Evolutionary conservation across 1,140 invertebrate species (phyloP).

Genomic region (Apis mellifera): DNA sequence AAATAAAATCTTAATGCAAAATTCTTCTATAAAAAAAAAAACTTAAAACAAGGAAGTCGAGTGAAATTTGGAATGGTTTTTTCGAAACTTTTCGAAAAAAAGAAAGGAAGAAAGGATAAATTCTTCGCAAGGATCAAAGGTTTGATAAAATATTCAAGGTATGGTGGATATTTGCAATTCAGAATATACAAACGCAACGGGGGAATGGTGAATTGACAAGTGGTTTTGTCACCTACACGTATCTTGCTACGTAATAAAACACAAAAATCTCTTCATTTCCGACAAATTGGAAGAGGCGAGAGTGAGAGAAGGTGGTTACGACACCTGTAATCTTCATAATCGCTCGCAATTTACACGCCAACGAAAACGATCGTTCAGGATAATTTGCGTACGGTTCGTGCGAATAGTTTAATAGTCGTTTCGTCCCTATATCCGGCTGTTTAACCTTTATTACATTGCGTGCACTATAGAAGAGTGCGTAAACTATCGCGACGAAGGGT

Average conservation of each 20-base stretch:
- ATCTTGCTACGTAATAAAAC: neutral
- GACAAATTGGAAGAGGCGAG: constrained; percentile 8
- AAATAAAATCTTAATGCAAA: too few relatives aligned
- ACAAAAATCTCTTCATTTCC: constrained; percentile 26
- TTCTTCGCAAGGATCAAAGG: neutral
- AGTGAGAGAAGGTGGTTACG: constrained; percentile 3
- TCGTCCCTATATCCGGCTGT: neutral
- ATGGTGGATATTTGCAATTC: neutral
- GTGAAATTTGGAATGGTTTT: too few relatives aligned
- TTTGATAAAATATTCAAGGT: neutral
- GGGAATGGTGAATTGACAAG: neutral
- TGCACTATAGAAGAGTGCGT: neutral
- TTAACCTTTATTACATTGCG: constrained; percentile 10
- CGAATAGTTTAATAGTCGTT: constrained; percentile 29
- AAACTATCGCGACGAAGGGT: neutral
- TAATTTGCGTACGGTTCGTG: constrained; percentile 25
- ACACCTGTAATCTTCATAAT: constrained; percentile 48
- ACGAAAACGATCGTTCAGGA: constrained; percentile 28
- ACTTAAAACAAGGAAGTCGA: neutral
- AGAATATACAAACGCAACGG: neutral
- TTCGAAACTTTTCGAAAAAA: neutral
- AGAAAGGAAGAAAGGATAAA: neutral
- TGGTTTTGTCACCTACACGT: constrained; percentile 38
- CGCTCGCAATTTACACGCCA: constrained; percentile 41
- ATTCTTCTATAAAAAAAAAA: neutral